phyloP scores from a whole-genome alignment of 2,113 vertebrate genomes.

The Hydropotes inermis region DNA sequence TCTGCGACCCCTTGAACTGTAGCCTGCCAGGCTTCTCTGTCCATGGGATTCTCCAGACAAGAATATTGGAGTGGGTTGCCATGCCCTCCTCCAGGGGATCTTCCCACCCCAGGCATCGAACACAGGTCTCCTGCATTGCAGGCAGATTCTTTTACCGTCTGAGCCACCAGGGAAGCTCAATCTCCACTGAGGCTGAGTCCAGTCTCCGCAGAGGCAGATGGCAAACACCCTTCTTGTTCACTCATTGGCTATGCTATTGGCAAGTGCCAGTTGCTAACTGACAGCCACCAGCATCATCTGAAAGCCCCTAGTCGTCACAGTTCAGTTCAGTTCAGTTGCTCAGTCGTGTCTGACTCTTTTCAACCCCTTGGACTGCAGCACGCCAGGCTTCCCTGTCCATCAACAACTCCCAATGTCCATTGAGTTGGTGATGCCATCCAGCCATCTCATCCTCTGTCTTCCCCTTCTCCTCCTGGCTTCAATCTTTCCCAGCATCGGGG shows the following conservation, averaged over 20 bases:
- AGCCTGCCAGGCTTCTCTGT: no score
- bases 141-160: no score
- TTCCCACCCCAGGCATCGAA: no score
- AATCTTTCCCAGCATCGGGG: neutral
- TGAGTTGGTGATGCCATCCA: neutral
- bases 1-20: no score
- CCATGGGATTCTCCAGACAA: no score
- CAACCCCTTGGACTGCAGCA: rapidly evolving
- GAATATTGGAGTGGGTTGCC: neutral
- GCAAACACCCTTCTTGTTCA: neutral
- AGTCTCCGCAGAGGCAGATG: neutral
- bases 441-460: neutral
- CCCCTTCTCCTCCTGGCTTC: neutral
- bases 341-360: neutral
- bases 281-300: neutral
- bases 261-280: neutral
- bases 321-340: neutral
- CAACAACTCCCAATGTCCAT: neutral
- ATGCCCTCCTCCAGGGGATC: neutral
- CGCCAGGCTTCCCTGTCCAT: neutral
- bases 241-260: neutral
- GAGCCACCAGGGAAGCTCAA: no score
- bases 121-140: no score
- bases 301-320: neutral
- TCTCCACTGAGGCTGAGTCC: no score